Conservation (phyloP, 2,888 invertebrate species). For the Tortricodes alternella region DNA sequence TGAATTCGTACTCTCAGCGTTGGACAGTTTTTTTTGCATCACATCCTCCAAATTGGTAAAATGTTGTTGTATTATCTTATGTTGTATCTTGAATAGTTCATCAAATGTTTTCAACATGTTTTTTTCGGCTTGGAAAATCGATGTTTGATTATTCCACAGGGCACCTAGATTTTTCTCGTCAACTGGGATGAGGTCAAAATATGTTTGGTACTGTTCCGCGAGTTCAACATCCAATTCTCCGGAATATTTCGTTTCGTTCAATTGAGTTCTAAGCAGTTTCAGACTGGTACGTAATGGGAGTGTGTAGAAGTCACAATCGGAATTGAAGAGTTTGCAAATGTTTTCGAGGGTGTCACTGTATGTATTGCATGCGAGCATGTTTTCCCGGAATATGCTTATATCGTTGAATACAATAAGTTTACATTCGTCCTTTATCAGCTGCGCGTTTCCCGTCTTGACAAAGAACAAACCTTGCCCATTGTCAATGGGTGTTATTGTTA, state of each 20-base stretch:
- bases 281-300: slow-evolving; percentile 11
- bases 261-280: background rate
- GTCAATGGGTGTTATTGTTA: background rate
- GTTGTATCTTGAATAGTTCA: slow-evolving; percentile 9
- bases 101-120: slow-evolving; percentile 13
- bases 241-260: slow-evolving; percentile 28
- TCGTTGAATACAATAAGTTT: slow-evolving; percentile 20
- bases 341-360: slow-evolving; percentile 1
- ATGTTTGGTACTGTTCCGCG: slow-evolving; percentile 27
- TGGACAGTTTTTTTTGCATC: background rate
- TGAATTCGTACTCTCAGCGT: background rate
- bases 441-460: slow-evolving; percentile 16
- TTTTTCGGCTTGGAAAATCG: slow-evolving; percentile 11
- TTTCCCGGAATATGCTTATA: slow-evolving; percentile 17
- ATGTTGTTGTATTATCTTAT: slow-evolving; percentile 20
- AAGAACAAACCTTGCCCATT: too few relatives aligned
- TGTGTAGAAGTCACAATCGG: slow-evolving; percentile 7
- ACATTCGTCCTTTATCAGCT: slow-evolving; percentile 27
- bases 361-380: background rate
- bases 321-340: background rate
- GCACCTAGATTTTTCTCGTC: slow-evolving; percentile 7
- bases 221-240: slow-evolving; percentile 31
- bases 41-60: background rate
- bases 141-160: slow-evolving; percentile 20
- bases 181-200: slow-evolving; percentile 7